Percentiles rank a stretch among this genome's conserved stretches.
These are phyloP conservation scores for Luperina nickerlii DNA, from an alignment of 2,888 invertebrate species.

Conservation along the genomic window DNA sequence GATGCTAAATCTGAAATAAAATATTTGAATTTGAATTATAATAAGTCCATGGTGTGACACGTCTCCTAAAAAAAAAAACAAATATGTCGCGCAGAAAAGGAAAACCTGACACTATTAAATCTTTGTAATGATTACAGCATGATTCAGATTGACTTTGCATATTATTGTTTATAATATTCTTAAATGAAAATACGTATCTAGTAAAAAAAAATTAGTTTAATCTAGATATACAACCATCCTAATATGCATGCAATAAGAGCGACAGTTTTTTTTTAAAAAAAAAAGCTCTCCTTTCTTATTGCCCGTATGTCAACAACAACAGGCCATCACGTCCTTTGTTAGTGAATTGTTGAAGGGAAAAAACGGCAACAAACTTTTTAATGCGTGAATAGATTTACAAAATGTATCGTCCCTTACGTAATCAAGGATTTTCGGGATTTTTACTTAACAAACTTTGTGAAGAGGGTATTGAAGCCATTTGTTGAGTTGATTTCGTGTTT, in stretches of 20 bases:
- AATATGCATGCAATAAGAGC: too few relatives aligned
- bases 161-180: too few relatives aligned
- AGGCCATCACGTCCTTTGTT: slow-evolving; percentile 70
- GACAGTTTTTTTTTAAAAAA: neutral
- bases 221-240: neutral
- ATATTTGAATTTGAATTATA: too few relatives aligned
- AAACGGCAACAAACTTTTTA: slow-evolving; percentile 72
- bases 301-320: slow-evolving; percentile 36
- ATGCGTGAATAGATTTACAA: slow-evolving; percentile 74
- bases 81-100: too few relatives aligned
- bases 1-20: too few relatives aligned
- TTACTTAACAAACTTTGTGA: slow-evolving; percentile 41
- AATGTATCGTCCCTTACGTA: slow-evolving; percentile 63
- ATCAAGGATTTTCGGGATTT: slow-evolving; percentile 58
- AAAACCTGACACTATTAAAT: too few relatives aligned
- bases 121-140: too few relatives aligned
- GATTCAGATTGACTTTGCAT: too few relatives aligned
- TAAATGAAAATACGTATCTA: neutral
- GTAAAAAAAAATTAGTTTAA: neutral
- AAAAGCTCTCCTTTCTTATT: neutral
- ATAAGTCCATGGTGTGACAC: too few relatives aligned
- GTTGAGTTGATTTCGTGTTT: slow-evolving; percentile 28
- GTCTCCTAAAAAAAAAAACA: too few relatives aligned
- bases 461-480: slow-evolving; percentile 22
- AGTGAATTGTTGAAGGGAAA: slow-evolving; percentile 72